Percentiles rank a stretch among this genome's conserved stretches.
phyloP scores from a whole-genome alignment of 1,140 invertebrate species.

The Lepidurus packardi region DNA sequence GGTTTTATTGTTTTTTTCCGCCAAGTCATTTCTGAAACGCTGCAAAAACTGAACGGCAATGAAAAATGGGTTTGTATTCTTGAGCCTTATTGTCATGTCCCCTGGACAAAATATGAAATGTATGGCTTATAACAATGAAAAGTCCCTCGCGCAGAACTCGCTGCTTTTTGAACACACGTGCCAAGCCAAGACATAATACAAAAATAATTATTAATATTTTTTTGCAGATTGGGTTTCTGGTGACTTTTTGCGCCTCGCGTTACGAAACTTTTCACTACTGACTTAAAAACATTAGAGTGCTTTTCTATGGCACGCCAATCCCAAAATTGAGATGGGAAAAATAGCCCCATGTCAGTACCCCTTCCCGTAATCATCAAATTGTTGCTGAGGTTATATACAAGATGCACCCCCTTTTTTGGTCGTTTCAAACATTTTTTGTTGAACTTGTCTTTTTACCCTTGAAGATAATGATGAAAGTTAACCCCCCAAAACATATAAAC shows the following conservation, averaged over 20 bases:
- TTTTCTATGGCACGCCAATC: too few relatives aligned
- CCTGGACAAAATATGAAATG: not conserved
- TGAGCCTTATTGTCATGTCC: not conserved
- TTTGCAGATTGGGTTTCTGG: not conserved
- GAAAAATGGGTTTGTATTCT: constrained; percentile 5
- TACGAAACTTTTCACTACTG: not conserved
- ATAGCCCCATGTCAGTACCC: too few relatives aligned
- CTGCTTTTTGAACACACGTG: not conserved
- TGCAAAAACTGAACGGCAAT: not conserved
- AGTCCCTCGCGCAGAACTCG: not conserved
- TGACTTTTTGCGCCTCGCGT: not conserved
- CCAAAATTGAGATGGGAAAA: too few relatives aligned
- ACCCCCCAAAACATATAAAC: too few relatives aligned
- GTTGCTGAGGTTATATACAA: too few relatives aligned
- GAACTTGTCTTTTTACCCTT: too few relatives aligned
- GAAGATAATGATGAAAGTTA: too few relatives aligned
- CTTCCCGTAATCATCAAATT: too few relatives aligned
- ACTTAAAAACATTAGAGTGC: not conserved
- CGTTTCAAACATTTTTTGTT: too few relatives aligned
- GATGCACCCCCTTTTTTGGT: too few relatives aligned
- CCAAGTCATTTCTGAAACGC: too few relatives aligned
- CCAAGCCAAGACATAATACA: not conserved
- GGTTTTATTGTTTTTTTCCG: too few relatives aligned
- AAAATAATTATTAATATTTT: not conserved
- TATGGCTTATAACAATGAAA: constrained; percentile 17